These are phyloP conservation scores for Motacilla tschutschensis DNA, from an alignment of 2,113 vertebrate genomes.

Conservation along the genomic window DNA sequence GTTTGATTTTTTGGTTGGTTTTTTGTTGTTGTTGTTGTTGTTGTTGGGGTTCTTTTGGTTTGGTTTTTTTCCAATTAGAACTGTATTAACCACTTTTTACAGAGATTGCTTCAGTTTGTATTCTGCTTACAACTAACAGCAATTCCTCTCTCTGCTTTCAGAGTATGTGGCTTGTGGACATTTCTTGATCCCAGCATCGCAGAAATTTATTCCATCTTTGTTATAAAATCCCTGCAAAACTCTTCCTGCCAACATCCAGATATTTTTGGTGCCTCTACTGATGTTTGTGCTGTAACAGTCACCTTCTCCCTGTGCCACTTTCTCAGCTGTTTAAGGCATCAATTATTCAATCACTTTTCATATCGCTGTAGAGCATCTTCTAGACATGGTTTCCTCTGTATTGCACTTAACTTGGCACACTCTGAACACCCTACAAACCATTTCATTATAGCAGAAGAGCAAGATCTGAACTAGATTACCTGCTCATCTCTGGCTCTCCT, in stretches of 20 bases:
- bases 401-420: not conserved
- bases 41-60: too few relatives aligned
- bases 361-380: not conserved
- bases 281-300: not conserved
- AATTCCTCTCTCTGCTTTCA: not conserved
- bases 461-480: not conserved
- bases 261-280: not conserved
- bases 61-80: not conserved
- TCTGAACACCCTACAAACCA: not conserved
- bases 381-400: not conserved
- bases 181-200: not conserved
- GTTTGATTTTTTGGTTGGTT: not conserved
- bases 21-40: too few relatives aligned
- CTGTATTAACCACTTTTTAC: not conserved
- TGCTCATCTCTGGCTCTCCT: not conserved
- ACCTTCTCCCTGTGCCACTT: not conserved
- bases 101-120: not conserved
- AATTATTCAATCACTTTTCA: not conserved
- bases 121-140: not conserved
- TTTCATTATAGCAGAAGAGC: not conserved
- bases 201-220: not conserved
- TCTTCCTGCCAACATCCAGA: not conserved
- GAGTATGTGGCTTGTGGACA: not conserved
- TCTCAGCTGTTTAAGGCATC: not conserved
- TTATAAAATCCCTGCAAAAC: not conserved